Evolutionary conservation across 2,888 invertebrate species (phyloP), one percentile per base, ranked within the genome.

Genomic region (Zygogramma bicolorata): DNA sequence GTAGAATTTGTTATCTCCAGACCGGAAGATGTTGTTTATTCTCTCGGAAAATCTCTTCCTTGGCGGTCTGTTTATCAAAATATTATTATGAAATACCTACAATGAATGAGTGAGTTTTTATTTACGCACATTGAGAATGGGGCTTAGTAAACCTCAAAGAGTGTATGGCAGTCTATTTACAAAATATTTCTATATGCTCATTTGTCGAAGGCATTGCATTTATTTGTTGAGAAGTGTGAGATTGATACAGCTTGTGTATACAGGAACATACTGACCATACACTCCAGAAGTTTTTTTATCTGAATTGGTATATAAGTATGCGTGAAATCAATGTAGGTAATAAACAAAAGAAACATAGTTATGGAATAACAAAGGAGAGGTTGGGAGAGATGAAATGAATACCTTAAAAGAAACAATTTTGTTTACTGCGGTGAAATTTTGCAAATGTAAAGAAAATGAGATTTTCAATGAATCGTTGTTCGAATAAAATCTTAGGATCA

Each of bases 1-100:
- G 69, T 68, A 70, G 61, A 77, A 76, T 70, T 74, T 58, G 31
- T 67, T 68, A 74, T 71, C 58, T 58, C 65, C 71, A 75, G 74
- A 76, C 78, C 79, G 79, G 79, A 79, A 79, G 79, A 76, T 70
- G 73, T 73, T 78, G 78, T 78, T 78, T 77, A 77, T 75, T 71
- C 74, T 71, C 69, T 74, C 74, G 75, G 77, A 71, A 75, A 77
- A 70, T 69, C 71, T 71, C 63, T 70, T 77, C 70, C 72, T 73
- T 73, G 71, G 75, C 75, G 75, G 74, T 70, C 69, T 77, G 78
- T 80, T 81, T 79, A 79, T 77, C 71, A 71, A 77, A 78, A 81
- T 78, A 81, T 78, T 80, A 79, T 77, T 78, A 75, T 78, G 77
- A 77, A 76, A 69, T 73, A 68, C 68, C 34, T 29, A 75, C 76